Evolutionary conservation across 2,888 invertebrate genomes (phyloP).

Genomic region (Deilephila porcellus): DNA sequence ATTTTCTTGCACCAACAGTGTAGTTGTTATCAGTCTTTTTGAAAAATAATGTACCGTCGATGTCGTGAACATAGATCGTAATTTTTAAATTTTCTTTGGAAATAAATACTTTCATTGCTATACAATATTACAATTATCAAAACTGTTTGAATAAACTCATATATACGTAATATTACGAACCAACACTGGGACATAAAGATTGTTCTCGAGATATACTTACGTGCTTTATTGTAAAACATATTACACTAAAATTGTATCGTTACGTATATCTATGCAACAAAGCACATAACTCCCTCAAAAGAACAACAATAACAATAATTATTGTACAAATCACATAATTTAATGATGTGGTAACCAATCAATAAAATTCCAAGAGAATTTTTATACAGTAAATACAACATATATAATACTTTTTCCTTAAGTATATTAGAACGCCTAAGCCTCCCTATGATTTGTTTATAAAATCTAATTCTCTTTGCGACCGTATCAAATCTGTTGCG

Average conservation of each 20-base stretch:
- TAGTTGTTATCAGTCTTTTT: slow-evolving; percentile 47
- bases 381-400: slow-evolving; percentile 53
- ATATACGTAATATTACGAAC: slow-evolving; percentile 35
- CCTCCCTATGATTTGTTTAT: slow-evolving; percentile 54
- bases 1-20: slow-evolving; percentile 19
- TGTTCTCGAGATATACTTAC: slow-evolving; percentile 27
- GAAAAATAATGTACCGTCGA: slow-evolving; percentile 36
- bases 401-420: slow-evolving; percentile 66
- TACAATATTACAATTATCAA: slow-evolving; percentile 30
- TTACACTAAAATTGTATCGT: slow-evolving; percentile 1
- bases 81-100: slow-evolving; percentile 43
- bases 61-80: slow-evolving; percentile 37
- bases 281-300: slow-evolving; percentile 25
- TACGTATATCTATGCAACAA: slow-evolving; percentile 15
- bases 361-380: slow-evolving; percentile 50
- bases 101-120: slow-evolving; percentile 37
- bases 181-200: slow-evolving; percentile 42
- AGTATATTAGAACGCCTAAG: slow-evolving; percentile 45
- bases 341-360: slow-evolving; percentile 40
- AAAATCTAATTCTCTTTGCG: slow-evolving; percentile 52
- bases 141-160: slow-evolving; percentile 12
- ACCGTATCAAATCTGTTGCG: slow-evolving; percentile 2
- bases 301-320: slow-evolving; percentile 28
- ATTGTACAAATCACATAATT: slow-evolving; percentile 39
- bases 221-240: slow-evolving; percentile 23